A percentile compares a stretch with the other conserved stretches of the same genome.
Evolutionary conservation across 2,888 invertebrate species (phyloP).

Genomic region (Catonia carolina): DNA sequence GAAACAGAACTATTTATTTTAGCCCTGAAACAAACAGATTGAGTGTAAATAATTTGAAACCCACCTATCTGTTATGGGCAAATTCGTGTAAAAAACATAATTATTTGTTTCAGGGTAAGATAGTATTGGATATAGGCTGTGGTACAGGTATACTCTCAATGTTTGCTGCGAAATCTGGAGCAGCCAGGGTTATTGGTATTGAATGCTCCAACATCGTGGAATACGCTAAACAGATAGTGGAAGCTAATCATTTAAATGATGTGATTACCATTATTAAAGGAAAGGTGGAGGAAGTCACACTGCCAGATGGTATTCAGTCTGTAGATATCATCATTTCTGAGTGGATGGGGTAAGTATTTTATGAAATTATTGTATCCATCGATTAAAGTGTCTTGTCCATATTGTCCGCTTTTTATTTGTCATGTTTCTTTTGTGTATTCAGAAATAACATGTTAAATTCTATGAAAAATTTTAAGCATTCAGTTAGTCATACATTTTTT

Average conservation of each 20-base stretch:
- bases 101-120: conserved; percentile 49
- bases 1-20: too few relatives aligned
- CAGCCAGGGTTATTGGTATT: conserved; percentile 89
- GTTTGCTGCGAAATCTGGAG: conserved; percentile 99
- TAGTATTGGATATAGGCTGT: conserved; percentile 96
- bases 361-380: conserved; percentile 61
- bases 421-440: too few relatives aligned
- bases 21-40: too few relatives aligned
- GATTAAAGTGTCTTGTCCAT: too few relatives aligned
- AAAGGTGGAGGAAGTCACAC: conserved; percentile 44
- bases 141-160: conserved; percentile 98
- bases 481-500: too few relatives aligned
- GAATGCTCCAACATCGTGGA: conserved; percentile 99
- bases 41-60: too few relatives aligned
- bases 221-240: conserved; percentile 91
- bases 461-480: too few relatives aligned
- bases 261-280: conserved; percentile 80
- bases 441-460: too few relatives aligned
- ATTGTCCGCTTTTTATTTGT: too few relatives aligned
- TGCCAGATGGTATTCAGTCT: conserved; percentile 60
- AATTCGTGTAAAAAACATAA: too few relatives aligned
- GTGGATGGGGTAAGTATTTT: conserved; percentile 53
- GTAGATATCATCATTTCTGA: conserved; percentile 89
- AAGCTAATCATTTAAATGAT: conserved; percentile 72
- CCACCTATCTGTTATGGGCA: too few relatives aligned